Conservation (phyloP, 2,888 invertebrate genomes). For the Bombylius major region DNA sequence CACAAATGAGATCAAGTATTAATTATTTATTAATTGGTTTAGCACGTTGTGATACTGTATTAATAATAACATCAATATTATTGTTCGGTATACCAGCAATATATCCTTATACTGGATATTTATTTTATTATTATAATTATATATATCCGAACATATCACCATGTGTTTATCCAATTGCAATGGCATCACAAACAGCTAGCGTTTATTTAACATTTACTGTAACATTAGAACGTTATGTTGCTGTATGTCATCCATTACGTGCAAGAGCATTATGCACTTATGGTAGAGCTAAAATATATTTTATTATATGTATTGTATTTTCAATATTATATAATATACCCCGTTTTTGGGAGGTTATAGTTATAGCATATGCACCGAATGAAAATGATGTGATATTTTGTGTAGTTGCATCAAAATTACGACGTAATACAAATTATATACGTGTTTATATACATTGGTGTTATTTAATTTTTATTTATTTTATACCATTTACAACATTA, state of each 20-base stretch:
- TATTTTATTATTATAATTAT: conserved; percentile 66
- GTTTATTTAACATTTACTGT: conserved; percentile 85
- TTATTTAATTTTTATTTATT: conserved; percentile 87
- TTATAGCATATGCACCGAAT: conserved; percentile 32
- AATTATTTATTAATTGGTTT: conserved; percentile 88
- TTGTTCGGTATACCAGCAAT: conserved; percentile 81
- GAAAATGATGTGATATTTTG: conserved; percentile 54
- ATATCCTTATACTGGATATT: conserved; percentile 64
- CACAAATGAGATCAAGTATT: conserved; percentile 92
- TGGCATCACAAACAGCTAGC: conserved; percentile 84
- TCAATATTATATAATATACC: conserved; percentile 79
- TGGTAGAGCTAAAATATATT: conserved; percentile 71
- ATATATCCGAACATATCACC: conserved; percentile 71
- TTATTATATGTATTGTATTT: conserved; percentile 65
- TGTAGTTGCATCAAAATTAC: conserved; percentile 52
- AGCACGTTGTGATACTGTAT: conserved; percentile 83
- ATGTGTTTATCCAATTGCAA: conserved; percentile 68
- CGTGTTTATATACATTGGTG: conserved; percentile 87
- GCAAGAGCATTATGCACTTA: conserved; percentile 87
- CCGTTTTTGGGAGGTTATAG: conserved; percentile 57
- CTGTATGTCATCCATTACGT: conserved; percentile 79
- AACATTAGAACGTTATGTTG: conserved; percentile 87
- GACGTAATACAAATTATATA: conserved; percentile 61
- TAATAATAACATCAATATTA: conserved; percentile 73
- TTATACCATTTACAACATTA: conserved; percentile 79